Base-by-base conservation (phyloP, 1,140 invertebrate genomes). In the Armadillidium nasatum region DNA sequence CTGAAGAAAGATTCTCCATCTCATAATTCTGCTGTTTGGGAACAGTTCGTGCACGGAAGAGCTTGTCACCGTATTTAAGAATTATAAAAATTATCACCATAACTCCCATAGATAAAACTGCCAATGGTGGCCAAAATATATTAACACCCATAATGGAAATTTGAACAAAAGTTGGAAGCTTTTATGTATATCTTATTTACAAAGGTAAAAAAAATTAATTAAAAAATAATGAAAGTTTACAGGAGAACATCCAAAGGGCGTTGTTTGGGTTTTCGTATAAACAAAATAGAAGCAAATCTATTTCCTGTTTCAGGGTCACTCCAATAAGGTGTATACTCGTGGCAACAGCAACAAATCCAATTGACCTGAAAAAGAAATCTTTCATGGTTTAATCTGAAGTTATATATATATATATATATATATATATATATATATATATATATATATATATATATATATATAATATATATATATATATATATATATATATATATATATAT, bases 291-390 rank as follows among this genome's bases (percentile, higher is more conserved):
- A 15, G 79, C 79, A 68, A 80, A 80, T 7, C 79, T 71, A 71
- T 80, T 80, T 10, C 79, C 79, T 46, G 79, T 80, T 46, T 80
- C 79, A 23, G 79, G 79, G 60, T 80, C 79, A 69, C 73, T 76
- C 79, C 79, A 80, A 60, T 80, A 80, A 44, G 75, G 72, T 1
- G 79, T 76, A 67, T 80, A 72, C 45, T 80, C 75, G 79, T 80
- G 76, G 23, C 79, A 80, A 74, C 79, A 80, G 60, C 79, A 78
- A 71, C 79, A 80, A 45, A 80, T 80, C 74, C 77, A 78, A 54
- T 80, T 80, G 10, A 78, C 77, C 79, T 80, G 76, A 33, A 50
- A 54, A 74, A 44, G 66, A 23, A 19, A 43, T 33, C 33, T 33
- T 33, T 33, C n/a, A n/a, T n/a, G n/a, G n/a, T n/a, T n/a, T n/a